Base-by-base conservation (phyloP, 2,888 invertebrate species). In the Spilosoma lubricipeda region DNA sequence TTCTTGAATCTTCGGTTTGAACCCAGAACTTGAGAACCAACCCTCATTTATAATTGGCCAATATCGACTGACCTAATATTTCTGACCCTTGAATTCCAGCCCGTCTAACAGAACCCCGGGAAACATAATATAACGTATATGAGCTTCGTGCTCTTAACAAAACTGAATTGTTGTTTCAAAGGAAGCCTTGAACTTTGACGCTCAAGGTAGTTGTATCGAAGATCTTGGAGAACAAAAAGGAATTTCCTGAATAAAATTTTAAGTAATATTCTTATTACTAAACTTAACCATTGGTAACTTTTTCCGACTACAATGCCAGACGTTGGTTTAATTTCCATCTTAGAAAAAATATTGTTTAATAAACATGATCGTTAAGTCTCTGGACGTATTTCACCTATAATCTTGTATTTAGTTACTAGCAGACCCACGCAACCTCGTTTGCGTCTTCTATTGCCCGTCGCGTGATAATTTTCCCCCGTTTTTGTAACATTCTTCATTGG, bases 141-240 rank as follows among this genome's bases (percentile, higher is more conserved):
- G 63, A 68, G 63, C 36, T 64, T 68, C 48, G 48, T 68, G 48
- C 36, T 73, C 68, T 64, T 27, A 65, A 65, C 65, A 65, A 52
- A 73, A 27, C 52, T 56, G 39, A 69, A 59, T 39, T 70, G 63
- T 72, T 48, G 66, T 76, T 76, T 67, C 36, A 70, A 67, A 70
- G 70, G 42, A 67, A 64, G 36, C 23, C 56, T 33, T 56, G 65
- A 70, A 73, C 65, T 56, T 65, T 39, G 64, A 20, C 48, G 65
- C 73, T 56, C 23, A 65, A 64, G 56, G 59, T 75, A 75, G 72
- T 78, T 69, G 56, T 73, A 73, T 76, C 66, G 71, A 72, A 76
- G 75, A 76, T 73, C 76, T 80, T 78, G 59, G 48, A 15, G 56
- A 73, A 71, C 63, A 71, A 71, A 71, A 70, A 48, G 48, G 18